A percentile compares a stretch with the other conserved stretches of the same genome.
These are phyloP conservation scores for Germaria angustata DNA, from an alignment of 2,888 invertebrate species.

Conservation along the genomic window DNA sequence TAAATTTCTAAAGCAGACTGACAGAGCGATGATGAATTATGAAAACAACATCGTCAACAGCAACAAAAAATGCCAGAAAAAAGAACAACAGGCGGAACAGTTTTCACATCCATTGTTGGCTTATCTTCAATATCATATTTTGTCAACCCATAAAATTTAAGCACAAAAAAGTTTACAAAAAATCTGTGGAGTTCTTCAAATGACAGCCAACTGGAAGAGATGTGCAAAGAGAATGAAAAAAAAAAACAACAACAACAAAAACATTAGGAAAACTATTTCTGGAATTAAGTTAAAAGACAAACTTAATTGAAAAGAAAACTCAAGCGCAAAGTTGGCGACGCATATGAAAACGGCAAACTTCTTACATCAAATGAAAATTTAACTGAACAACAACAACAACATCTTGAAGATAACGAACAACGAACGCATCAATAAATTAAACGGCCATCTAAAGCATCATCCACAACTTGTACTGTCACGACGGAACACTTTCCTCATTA, in stretches of 20 bases:
- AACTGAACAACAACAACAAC: neutral
- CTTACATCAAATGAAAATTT: constrained; percentile 6
- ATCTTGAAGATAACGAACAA: constrained; percentile 25
- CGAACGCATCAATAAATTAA: constrained; percentile 55
- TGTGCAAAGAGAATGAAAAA: too few relatives aligned
- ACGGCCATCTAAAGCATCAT: constrained; percentile 23
- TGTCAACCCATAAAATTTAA: neutral
- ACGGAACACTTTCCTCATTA: neutral
- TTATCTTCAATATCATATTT: constrained; percentile 20
- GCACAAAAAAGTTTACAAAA: neutral
- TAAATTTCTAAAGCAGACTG: neutral
- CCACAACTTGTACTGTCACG: constrained; percentile 16
- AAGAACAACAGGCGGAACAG: too few relatives aligned
- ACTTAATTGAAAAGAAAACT: constrained; percentile 57
- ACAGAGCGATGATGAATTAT: constrained; percentile 41
- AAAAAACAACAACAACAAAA: neutral
- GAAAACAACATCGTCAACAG: constrained; percentile 29
- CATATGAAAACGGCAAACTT: constrained; percentile 24
- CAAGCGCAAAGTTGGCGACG: constrained; percentile 54
- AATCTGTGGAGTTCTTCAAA: neutral
- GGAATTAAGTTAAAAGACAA: constrained; percentile 45
- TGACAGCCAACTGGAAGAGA: too few relatives aligned
- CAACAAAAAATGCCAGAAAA: neutral
- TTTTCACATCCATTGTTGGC: constrained; percentile 33
- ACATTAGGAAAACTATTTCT: constrained; percentile 18